These are phyloP conservation scores for Ceyx melanurus DNA, from an alignment of 2,113 vertebrate genomes.

Conservation along the genomic window DNA sequence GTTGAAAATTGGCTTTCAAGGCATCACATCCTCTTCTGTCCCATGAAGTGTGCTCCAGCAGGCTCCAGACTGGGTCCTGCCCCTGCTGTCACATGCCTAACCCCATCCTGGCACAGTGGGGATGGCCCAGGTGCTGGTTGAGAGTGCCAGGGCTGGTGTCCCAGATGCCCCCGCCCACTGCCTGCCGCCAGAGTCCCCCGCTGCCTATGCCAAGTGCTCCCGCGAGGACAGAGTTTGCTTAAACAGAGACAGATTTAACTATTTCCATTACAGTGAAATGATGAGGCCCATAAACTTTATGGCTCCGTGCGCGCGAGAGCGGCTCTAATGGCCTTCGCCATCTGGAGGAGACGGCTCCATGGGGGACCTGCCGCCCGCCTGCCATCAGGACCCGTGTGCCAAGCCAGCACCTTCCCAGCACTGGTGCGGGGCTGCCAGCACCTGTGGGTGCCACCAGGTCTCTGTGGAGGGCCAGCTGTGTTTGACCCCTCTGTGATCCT, in stretches of 20 bases:
- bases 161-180: neutral
- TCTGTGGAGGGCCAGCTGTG: rapidly evolving
- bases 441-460: rapidly evolving
- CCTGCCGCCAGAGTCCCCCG: neutral
- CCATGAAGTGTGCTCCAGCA: rapidly evolving
- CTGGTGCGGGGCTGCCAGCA: rapidly evolving
- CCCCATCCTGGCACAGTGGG: rapidly evolving
- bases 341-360: conserved; percentile 66
- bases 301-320: conserved; percentile 31
- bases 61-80: neutral
- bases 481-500: rapidly evolving
- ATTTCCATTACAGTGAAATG: conserved; percentile 75
- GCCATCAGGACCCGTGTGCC: neutral
- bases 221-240: conserved; percentile 69
- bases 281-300: conserved; percentile 75
- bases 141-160: neutral
- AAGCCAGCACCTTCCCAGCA: neutral
- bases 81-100: neutral
- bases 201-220: neutral
- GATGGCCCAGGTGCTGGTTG: neutral
- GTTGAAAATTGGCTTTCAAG: neutral
- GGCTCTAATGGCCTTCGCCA: conserved; percentile 68
- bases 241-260: conserved; percentile 73
- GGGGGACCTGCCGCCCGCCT: neutral
- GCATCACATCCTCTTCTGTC: neutral